Base-by-base conservation (phyloP, 2,888 invertebrate species). In the Spicauda simplicius region DNA sequence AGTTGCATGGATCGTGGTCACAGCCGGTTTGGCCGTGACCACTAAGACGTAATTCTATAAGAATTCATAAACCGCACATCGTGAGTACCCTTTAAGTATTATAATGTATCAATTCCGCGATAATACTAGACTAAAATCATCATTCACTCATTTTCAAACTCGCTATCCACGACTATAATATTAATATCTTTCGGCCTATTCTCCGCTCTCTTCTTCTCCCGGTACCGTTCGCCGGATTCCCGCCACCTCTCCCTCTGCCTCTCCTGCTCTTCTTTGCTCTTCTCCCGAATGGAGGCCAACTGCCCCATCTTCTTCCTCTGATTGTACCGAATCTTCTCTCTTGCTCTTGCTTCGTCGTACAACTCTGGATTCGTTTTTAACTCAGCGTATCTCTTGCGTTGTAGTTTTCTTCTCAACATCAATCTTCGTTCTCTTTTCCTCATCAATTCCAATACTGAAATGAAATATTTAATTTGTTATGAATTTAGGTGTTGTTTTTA, bases 371-470 rank as follows among this genome's bases (percentile, higher is more conserved):
- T 12, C 2, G 56, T 16, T 56, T 56, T 56, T 6, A 56, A 10
- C 33, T 56, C n/a, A 37, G 56, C 56, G 37, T 56, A 56, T 37
- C 56, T 33, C 37, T 56, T 56, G 14, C 56, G 56, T 8, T 56
- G 56, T 11, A 56, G 18, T 6, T 56, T 56, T 10, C 56, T 33
- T 18, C 56, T 18, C 12, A 16, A 55, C 30, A 55, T 25, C 16
- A 55, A n/a, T 8, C n/a, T 55, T 25, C 55, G 6, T 55, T 55
- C 55, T 25, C 55, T 10, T 55, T 55, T 55, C 30, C 16, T 5
- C 55, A 55, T 55, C 16, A 25, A 30, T n/a, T 55, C 55, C 55
- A 58, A 30, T n/a, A 58, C 58, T 45, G 58, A 2, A 58, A 58
- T 14, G 16, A 30, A 58, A 58, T 12, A 20, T 19, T 25, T 1